These are phyloP conservation scores for Diaprepes abbreviatus DNA, from an alignment of 2,888 invertebrate genomes.

Conservation along the genomic window DNA sequence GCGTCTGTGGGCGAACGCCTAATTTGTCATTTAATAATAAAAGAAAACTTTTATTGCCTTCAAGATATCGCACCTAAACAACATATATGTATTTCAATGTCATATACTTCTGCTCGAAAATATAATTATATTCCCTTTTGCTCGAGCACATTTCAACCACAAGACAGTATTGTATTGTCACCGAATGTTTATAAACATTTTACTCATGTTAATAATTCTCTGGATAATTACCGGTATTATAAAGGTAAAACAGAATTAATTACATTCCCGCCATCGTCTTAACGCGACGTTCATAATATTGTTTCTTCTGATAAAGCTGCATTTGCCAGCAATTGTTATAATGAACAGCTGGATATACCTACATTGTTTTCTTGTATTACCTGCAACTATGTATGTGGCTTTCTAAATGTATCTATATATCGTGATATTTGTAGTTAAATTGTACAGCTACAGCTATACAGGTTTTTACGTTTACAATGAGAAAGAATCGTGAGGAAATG, in stretches of 20 bases:
- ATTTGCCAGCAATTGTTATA: constrained; percentile 27
- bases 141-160: too few species aligned
- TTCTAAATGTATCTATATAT: constrained; percentile 3
- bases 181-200: not conserved
- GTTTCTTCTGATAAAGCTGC: constrained; percentile 25
- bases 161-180: too few species aligned
- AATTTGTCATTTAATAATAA: too few species aligned
- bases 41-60: too few species aligned
- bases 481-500: too few species aligned
- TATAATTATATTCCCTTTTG: too few species aligned
- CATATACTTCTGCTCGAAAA: too few species aligned
- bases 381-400: constrained; percentile 4
- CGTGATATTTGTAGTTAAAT: not conserved
- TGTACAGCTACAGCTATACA: not conserved
- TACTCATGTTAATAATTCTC: constrained; percentile 11
- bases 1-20: too few species aligned
- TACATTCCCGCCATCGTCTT: not conserved
- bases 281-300: constrained; percentile 21
- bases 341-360: constrained; percentile 16
- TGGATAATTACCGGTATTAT: constrained; percentile 12
- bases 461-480: not conserved
- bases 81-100: too few species aligned
- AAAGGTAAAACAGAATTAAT: constrained; percentile 19
- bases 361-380: constrained; percentile 22
- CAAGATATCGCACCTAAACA: too few species aligned